Conservation (phyloP, 2,888 invertebrate genomes). For the Nomada ruficornis region DNA sequence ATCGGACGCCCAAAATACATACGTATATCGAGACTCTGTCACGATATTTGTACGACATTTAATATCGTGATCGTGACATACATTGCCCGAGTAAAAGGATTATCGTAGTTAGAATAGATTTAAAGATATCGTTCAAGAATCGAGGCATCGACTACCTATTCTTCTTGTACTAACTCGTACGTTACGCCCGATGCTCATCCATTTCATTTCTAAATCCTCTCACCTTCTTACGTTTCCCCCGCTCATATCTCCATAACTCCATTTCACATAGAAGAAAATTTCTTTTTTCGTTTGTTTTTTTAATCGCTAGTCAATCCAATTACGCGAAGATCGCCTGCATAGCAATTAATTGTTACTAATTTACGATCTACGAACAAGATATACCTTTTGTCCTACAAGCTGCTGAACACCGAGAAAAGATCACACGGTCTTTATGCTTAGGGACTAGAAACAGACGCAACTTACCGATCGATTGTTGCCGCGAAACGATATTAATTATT, state of each 20-base stretch:
- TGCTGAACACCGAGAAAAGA: conserved; percentile 30
- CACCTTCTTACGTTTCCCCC: conserved; percentile 4
- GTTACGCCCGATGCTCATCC: conserved; percentile 8
- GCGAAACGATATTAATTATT: conserved; percentile 47
- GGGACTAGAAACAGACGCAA: conserved; percentile 23
- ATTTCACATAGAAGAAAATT: not conserved
- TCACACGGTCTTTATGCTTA: conserved; percentile 43
- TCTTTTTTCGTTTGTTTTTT: not conserved
- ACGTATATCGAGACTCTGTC: not conserved
- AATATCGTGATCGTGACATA: conserved; percentile 16
- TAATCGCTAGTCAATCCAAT: conserved; percentile 34
- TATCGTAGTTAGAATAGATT: conserved; percentile 2
- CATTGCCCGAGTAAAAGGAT: not conserved
- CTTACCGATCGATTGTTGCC: conserved; percentile 43
- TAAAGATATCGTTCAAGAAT: conserved; percentile 34
- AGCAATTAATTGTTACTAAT: conserved; percentile 12
- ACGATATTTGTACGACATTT: conserved; percentile 20
- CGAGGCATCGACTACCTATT: conserved; percentile 9
- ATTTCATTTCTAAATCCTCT: conserved; percentile 3
- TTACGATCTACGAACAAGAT: conserved; percentile 1
- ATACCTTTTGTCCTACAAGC: conserved; percentile 21
- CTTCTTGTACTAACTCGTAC: conserved; percentile 3
- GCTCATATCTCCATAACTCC: not conserved
- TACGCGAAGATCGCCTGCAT: not conserved
- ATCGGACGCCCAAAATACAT: conserved; percentile 24